Percentiles rank a stretch among this genome's conserved stretches.
phyloP scores from a whole-genome alignment of 2,797 vertebrate species.

The Enteromius anoplus region DNA sequence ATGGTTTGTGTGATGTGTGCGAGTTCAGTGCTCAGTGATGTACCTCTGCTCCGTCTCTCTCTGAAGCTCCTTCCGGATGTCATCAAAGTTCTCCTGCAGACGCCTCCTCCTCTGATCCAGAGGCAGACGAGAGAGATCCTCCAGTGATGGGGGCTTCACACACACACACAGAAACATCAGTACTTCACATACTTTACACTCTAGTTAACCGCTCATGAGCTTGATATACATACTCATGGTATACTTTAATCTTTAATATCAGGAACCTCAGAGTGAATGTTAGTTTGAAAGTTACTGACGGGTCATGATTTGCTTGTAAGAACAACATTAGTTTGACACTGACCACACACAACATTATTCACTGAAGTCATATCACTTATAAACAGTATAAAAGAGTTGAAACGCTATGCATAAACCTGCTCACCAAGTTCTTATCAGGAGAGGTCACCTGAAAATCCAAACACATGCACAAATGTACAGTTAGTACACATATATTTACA shows the following conservation, averaged over 20 bases:
- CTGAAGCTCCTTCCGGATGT: slow-evolving; percentile 89
- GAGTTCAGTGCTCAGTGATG: neutral
- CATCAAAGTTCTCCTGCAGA: slow-evolving; percentile 90
- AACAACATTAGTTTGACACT: neutral
- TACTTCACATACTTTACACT: slow-evolving; percentile 17
- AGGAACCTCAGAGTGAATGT: neutral
- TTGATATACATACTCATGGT: neutral
- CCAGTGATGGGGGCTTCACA: slow-evolving; percentile 79
- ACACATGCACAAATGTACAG: neutral
- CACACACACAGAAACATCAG: slow-evolving; percentile 45
- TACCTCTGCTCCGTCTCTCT: slow-evolving; percentile 90
- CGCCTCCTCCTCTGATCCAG: slow-evolving; percentile 93
- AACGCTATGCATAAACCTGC: neutral
- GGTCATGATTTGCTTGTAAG: neutral
- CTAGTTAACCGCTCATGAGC: neutral
- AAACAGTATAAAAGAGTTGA: neutral
- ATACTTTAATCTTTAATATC: neutral
- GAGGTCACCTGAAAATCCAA: neutral
- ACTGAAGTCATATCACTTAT: neutral
- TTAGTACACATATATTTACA: neutral
- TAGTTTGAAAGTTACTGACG: neutral
- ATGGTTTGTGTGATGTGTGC: neutral
- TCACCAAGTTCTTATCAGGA: slow-evolving; percentile 32
- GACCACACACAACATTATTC: neutral
- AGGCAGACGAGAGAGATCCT: slow-evolving; percentile 94